Percentiles rank a stretch among this genome's conserved stretches.
phyloP scores from a whole-genome alignment of 2,888 invertebrate species.

The Gymnocheta viridis region DNA sequence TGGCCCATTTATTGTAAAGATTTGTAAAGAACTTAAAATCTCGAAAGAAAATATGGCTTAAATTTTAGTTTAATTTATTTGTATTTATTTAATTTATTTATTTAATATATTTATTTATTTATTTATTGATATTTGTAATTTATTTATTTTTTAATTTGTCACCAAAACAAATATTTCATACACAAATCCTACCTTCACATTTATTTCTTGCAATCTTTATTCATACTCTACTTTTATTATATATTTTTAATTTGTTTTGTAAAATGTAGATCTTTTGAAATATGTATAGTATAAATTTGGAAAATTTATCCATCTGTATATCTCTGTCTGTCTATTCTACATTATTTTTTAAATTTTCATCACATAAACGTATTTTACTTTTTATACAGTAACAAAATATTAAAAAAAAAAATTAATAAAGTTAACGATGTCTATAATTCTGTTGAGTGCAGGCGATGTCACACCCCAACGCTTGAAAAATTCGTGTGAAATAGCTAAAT shows the following conservation, averaged over 20 bases:
- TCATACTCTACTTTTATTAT: background rate
- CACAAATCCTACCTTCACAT: conserved; percentile 14
- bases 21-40: conserved; percentile 34
- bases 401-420: background rate
- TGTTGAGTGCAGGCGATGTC: conserved; percentile 43
- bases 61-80: conserved; percentile 66
- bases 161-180: conserved; percentile 26
- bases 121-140: conserved; percentile 72
- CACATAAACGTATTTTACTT: conserved; percentile 41
- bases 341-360: background rate
- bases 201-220: background rate
- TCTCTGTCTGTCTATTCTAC: conserved; percentile 36
- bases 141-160: conserved; percentile 70
- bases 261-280: conserved; percentile 45
- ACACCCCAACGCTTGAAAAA: conserved; percentile 72
- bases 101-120: conserved; percentile 69
- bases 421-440: background rate
- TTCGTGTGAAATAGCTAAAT: background rate
- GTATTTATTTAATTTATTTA: conserved; percentile 72
- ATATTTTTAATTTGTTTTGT: conserved; percentile 9
- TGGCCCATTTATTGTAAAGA: conserved; percentile 28
- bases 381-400: conserved; percentile 8
- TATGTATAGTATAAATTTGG: conserved; percentile 6
- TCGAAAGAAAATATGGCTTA: conserved; percentile 29
- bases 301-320: conserved; percentile 5